Conservation (phyloP, 2,113 vertebrate genomes). For the Ceratotherium simum region DNA sequence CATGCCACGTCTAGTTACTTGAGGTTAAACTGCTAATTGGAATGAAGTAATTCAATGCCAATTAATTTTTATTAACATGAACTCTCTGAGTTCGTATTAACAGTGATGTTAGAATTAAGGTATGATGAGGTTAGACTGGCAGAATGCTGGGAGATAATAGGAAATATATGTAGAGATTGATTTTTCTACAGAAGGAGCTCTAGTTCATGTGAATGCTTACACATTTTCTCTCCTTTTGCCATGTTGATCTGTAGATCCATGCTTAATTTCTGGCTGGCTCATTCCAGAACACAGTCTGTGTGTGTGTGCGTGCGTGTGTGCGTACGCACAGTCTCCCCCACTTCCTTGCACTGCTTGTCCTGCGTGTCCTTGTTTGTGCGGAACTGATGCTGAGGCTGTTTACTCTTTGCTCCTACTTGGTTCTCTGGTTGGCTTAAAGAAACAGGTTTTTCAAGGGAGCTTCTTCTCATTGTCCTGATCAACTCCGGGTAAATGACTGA, state of each 20-base stretch:
- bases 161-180: accelerated
- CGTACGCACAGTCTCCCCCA: accelerated
- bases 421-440: neutral
- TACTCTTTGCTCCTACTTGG: neutral
- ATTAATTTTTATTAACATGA: neutral
- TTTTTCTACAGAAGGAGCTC: neutral
- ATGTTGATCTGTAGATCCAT: neutral
- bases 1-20: accelerated
- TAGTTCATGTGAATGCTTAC: accelerated
- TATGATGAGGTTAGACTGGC: neutral
- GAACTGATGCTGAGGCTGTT: neutral
- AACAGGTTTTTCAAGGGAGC: neutral
- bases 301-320: accelerated
- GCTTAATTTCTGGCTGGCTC: accelerated
- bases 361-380: neutral
- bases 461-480: neutral
- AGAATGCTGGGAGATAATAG: accelerated
- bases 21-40: neutral
- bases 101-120: neutral
- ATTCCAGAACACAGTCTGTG: accelerated
- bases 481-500: too few species aligned
- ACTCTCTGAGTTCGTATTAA: neutral
- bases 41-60: neutral
- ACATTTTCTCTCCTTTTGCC: accelerated
- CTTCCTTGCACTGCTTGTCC: neutral